Conservation (phyloP, 2,797 vertebrate genomes). For the Leptodactylus fallax region DNA sequence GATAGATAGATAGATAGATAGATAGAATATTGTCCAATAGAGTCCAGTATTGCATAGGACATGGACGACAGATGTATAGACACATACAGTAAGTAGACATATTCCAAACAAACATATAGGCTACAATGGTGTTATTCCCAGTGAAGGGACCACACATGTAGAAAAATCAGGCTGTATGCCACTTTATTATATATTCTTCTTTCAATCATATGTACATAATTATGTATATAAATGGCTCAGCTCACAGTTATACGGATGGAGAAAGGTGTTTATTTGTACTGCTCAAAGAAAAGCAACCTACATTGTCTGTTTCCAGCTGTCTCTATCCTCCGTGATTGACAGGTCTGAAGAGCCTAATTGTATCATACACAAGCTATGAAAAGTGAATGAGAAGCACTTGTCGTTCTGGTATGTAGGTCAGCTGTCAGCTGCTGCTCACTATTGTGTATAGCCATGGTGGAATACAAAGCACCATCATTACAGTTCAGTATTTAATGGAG, state of each 20-base stretch:
- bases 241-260: neutral
- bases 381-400: slow-evolving; percentile 27
- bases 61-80: too few species aligned
- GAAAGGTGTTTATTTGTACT: slow-evolving; percentile 18
- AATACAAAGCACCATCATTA: neutral
- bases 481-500: neutral
- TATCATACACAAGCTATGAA: slow-evolving; percentile 34
- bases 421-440: slow-evolving; percentile 21
- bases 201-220: neutral
- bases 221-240: neutral
- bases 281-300: neutral
- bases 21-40: too few species aligned
- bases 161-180: neutral
- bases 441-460: neutral
- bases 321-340: slow-evolving; percentile 19
- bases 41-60: too few species aligned
- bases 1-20: too few species aligned
- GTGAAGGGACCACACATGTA: neutral
- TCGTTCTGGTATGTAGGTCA: slow-evolving; percentile 24
- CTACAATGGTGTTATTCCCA: too few species aligned
- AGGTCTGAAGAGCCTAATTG: neutral
- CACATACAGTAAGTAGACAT: too few species aligned
- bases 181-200: neutral
- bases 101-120: too few species aligned
- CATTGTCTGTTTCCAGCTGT: slow-evolving; percentile 4